Evolutionary conservation across 2,113 vertebrate species (phyloP), one percentile per base, ranked within the genome.

Genomic region (Uropsilus gracilis): DNA sequence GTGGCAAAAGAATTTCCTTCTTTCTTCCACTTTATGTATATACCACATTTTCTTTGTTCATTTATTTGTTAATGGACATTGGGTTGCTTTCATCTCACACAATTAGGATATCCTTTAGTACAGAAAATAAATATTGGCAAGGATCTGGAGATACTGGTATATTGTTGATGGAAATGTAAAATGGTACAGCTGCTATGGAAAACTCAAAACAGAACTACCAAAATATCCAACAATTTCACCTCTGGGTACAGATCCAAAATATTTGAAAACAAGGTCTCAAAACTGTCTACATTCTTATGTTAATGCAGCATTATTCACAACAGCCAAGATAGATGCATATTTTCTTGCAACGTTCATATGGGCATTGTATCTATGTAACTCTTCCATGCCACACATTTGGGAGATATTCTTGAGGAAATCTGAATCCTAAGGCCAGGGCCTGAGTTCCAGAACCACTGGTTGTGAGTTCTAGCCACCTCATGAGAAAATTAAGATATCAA

Each of bases 11-110:
- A 34, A 82, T 88, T 68, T 71, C 46, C 46, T 82, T 82, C 44
- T 63, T 44, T 93, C 82, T 66, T 73, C 34, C 34, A 64, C 63
- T 72, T 32, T 72, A 72, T 34, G 64, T 22, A 69, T 22, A 57
- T 2, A 39, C 16, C 26, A 78, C 28, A 42, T 71, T 63, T 86
- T 86, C 63, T 50, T 71, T 72, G 82, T 32, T 17, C 50, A 39
- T 76, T 57, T 32, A 68, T 59, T 26, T 28, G 24, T 34, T 20
- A 28, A 57, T 77, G 61, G 22, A 83, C 48, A 69, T 28, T 46
- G 39, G 28, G 76, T 77, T 94, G 14, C 37, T 82, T 48, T 57
- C 37, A 57, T 59, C 32, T 68, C 57, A 66, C 8, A 55, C 26
- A 48, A 6, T 68, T 57, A 83, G 28, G 7, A 55, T 26, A 64